Conservation (phyloP, 2,888 invertebrate species). For the Incurvaria masculella region DNA sequence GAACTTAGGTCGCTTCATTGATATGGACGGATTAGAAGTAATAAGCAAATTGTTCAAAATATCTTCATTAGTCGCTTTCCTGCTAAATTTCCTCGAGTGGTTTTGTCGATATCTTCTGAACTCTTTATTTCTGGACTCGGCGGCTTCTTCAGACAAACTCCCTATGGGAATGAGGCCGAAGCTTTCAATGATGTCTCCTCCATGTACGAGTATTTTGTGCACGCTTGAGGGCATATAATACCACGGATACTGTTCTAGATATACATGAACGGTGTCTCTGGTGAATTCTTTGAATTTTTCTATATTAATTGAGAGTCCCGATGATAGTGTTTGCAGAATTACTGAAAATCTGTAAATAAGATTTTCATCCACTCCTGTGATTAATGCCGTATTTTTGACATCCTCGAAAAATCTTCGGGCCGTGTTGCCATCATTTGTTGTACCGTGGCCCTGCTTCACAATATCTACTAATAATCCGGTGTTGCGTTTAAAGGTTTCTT, state of each 20-base stretch:
- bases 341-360: not conserved
- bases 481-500: conserved; percentile 9
- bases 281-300: not conserved
- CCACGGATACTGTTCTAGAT: not conserved
- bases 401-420: conserved; percentile 2
- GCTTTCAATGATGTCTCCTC: not conserved
- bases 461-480: conserved; percentile 3
- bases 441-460: conserved; percentile 2
- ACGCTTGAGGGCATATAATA: not conserved
- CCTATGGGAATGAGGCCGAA: not conserved
- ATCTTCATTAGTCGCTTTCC: not conserved
- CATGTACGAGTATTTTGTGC: not conserved
- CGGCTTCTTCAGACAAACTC: not conserved
- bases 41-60: not conserved
- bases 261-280: not conserved
- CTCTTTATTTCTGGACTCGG: not conserved
- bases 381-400: not conserved
- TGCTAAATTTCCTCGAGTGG: not conserved
- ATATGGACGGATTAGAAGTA: too few relatives aligned
- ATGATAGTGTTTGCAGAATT: not conserved
- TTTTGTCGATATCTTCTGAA: not conserved
- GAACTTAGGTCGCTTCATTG: too few relatives aligned
- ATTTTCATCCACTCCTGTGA: not conserved
- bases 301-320: not conserved
- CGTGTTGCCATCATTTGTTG: conserved; percentile 5